phyloP scores from a whole-genome alignment of 2,797 vertebrate genomes.

The Neosilurus mollespiculum region DNA sequence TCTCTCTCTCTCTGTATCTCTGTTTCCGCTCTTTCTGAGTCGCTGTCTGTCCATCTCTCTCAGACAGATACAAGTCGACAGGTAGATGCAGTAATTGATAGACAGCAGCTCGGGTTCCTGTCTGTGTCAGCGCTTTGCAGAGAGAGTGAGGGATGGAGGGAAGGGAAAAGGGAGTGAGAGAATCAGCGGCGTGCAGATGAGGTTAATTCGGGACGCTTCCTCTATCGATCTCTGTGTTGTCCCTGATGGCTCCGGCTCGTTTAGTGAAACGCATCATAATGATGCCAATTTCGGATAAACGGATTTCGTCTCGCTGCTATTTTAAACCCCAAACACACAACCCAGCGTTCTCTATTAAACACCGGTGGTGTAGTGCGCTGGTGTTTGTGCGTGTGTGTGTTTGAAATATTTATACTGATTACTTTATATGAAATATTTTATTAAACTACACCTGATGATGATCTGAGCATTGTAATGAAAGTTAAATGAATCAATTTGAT shows the following conservation, averaged over 20 bases:
- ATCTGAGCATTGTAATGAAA: too few species aligned
- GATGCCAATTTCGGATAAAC: conserved; percentile 21
- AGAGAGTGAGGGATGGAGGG: background rate
- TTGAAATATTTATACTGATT: background rate
- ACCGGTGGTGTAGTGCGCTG: background rate
- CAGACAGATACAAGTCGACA: conserved; percentile 23
- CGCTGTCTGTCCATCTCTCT: conserved; percentile 29
- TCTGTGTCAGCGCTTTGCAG: background rate
- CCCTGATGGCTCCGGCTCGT: conserved; percentile 21
- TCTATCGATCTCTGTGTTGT: conserved; percentile 38
- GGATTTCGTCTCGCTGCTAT: conserved; percentile 5
- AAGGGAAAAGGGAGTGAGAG: background rate
- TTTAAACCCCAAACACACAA: background rate
- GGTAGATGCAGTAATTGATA: conserved; percentile 37
- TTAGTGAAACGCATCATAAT: conserved; percentile 25
- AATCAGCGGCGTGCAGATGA: conserved; percentile 1
- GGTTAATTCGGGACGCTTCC: conserved; percentile 44
- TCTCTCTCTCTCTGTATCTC: background rate
- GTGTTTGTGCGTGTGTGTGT: background rate
- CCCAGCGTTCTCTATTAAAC: background rate
- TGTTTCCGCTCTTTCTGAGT: background rate
- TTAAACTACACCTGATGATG: background rate
- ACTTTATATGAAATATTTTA: background rate
- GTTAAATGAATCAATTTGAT: background rate
- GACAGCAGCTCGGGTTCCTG: conserved; percentile 13